Percentiles rank a stretch among this genome's conserved stretches.
Conservation (phyloP, 2,888 invertebrate species). For the Caenorhabditis plicata region DNA sequence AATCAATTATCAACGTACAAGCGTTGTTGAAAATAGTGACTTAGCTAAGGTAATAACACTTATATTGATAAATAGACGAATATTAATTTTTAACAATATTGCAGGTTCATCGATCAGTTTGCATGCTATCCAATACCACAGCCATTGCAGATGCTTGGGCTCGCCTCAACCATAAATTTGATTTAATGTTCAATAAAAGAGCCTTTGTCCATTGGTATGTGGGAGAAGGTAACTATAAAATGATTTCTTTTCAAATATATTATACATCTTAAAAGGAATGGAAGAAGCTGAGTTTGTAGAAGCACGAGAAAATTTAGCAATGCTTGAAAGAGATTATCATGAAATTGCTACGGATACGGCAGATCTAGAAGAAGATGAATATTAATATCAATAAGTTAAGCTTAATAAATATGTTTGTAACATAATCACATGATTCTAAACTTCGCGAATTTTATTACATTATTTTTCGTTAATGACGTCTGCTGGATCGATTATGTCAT, state of each 20-base stretch:
- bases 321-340: slow-evolving; percentile 32
- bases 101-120: slow-evolving; percentile 72
- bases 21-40: slow-evolving; percentile 88
- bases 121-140: slow-evolving; percentile 86
- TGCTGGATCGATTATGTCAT: no score
- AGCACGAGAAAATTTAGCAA: slow-evolving; percentile 36
- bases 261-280: slow-evolving; percentile 29
- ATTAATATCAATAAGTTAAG: slow-evolving; percentile 28
- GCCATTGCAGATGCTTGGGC: slow-evolving; percentile 83
- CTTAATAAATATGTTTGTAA: no score
- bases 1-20: slow-evolving; percentile 71
- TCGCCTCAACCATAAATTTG: slow-evolving; percentile 75
- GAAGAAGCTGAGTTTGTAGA: slow-evolving; percentile 57
- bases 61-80: background rate
- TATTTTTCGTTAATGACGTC: no score
- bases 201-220: slow-evolving; percentile 51
- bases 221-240: slow-evolving; percentile 32
- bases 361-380: slow-evolving; percentile 30
- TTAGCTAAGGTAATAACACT: slow-evolving; percentile 68
- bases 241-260: background rate
- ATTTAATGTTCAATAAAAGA: slow-evolving; percentile 52
- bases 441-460: no score
- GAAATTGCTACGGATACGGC: slow-evolving; percentile 33
- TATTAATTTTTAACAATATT: no score
- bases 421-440: no score